Conservation (phyloP, 2,113 vertebrate species). For the Sinocyclocheilus rhinocerous region DNA sequence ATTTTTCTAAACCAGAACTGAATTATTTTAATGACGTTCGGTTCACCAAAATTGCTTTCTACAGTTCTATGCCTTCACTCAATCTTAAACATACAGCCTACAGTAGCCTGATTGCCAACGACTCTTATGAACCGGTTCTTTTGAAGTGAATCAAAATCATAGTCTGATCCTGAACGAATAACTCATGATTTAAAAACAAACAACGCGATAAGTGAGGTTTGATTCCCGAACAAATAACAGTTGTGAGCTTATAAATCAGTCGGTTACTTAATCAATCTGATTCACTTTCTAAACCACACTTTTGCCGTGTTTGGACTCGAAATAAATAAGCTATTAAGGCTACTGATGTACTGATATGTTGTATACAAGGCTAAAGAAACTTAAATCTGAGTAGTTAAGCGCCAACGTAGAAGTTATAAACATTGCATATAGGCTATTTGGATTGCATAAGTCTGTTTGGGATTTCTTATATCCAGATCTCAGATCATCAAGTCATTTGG, state of each 20-base stretch:
- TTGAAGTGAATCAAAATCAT: neutral
- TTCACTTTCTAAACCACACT: neutral
- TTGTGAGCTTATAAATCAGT: neutral
- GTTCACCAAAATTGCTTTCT: too few relatives aligned
- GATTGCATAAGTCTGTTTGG: neutral
- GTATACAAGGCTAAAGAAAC: neutral
- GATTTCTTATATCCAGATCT: neutral
- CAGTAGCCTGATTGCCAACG: neutral
- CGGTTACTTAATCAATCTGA: neutral
- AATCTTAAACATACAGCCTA: neutral
- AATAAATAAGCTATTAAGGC: neutral
- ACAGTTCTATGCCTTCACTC: too few relatives aligned
- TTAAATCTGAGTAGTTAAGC: neutral
- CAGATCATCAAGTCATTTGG: neutral
- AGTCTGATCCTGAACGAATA: neutral
- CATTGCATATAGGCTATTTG: neutral
- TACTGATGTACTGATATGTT: neutral
- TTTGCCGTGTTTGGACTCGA: neutral
- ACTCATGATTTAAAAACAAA: neutral
- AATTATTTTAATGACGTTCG: too few relatives aligned
- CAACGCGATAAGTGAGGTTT: neutral
- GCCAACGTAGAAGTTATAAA: neutral
- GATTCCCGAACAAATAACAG: neutral
- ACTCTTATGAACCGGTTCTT: slow-evolving; percentile 3
- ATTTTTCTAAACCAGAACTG: too few relatives aligned